These are phyloP conservation scores for Poecilus cupreus DNA, from an alignment of 2,888 invertebrate species.

Conservation along the genomic window DNA sequence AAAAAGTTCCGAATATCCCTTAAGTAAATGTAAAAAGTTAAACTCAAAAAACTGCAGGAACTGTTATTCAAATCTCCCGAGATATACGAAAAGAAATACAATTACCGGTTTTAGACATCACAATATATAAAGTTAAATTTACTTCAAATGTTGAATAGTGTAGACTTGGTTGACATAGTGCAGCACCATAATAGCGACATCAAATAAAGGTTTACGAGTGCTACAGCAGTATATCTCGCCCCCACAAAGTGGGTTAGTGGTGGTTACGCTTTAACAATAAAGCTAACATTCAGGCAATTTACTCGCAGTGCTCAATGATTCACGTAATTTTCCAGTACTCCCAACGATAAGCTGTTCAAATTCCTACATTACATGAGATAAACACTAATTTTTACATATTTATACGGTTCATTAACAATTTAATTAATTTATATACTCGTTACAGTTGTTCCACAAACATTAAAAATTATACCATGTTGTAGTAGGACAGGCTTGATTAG, in stretches of 20 bases:
- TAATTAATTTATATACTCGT: no score
- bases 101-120: background rate
- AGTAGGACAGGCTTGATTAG: no score
- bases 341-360: background rate
- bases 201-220: conserved; percentile 34
- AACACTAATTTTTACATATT: no score
- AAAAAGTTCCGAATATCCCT: conserved; percentile 38
- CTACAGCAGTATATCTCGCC: background rate
- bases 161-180: background rate
- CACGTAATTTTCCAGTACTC: background rate
- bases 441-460: no score
- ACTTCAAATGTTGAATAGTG: conserved; percentile 3
- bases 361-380: no score
- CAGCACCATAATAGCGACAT: background rate
- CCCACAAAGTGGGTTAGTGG: background rate
- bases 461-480: no score
- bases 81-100: conserved; percentile 31
- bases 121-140: conserved; percentile 30
- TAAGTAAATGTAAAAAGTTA: conserved; percentile 55
- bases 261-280: conserved; percentile 4
- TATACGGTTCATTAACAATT: no score
- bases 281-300: conserved; percentile 3
- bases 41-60: conserved; percentile 41
- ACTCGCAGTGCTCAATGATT: background rate
- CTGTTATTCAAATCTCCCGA: conserved; percentile 43